Evolutionary conservation across 1,140 invertebrate species (phyloP).

Genomic region (Brachionus koreanus): DNA sequence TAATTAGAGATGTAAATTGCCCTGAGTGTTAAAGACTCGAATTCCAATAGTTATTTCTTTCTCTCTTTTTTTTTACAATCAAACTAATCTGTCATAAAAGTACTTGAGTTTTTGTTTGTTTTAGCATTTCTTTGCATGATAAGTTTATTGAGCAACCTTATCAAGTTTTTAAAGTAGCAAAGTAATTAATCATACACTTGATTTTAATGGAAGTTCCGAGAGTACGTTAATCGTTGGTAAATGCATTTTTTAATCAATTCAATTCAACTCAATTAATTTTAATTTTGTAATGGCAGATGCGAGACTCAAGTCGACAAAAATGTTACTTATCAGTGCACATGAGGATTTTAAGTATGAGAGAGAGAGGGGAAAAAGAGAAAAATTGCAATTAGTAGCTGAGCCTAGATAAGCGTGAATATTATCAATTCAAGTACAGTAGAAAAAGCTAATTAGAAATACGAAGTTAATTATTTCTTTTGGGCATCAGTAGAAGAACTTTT

Average conservation of each 20-base stretch:
- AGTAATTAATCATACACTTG: constrained; percentile 24
- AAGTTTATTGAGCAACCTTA: constrained; percentile 20
- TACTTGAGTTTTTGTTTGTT: background rate
- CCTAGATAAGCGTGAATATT: constrained; percentile 19
- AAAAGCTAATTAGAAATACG: constrained; percentile 23
- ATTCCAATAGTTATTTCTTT: background rate
- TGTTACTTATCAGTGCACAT: constrained; percentile 38
- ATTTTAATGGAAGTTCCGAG: constrained; percentile 14
- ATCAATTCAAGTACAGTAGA: constrained; percentile 9
- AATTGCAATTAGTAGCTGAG: background rate
- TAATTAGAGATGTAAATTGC: constrained; percentile 1
- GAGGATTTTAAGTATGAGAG: background rate
- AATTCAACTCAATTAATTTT: constrained; percentile 15
- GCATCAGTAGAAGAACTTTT: background rate
- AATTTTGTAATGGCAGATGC: background rate
- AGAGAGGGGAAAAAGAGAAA: background rate
- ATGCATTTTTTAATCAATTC: background rate
- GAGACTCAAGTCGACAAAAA: background rate
- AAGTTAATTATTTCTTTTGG: constrained; percentile 39
- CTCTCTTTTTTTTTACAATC: background rate
- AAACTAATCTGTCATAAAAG: constrained; percentile 21
- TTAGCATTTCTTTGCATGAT: constrained; percentile 13
- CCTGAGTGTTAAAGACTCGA: background rate
- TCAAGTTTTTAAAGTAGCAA: background rate
- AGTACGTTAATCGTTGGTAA: background rate